Evolutionary conservation across 1,140 invertebrate species (phyloP).

Genomic region (Helicoverpa zea): DNA sequence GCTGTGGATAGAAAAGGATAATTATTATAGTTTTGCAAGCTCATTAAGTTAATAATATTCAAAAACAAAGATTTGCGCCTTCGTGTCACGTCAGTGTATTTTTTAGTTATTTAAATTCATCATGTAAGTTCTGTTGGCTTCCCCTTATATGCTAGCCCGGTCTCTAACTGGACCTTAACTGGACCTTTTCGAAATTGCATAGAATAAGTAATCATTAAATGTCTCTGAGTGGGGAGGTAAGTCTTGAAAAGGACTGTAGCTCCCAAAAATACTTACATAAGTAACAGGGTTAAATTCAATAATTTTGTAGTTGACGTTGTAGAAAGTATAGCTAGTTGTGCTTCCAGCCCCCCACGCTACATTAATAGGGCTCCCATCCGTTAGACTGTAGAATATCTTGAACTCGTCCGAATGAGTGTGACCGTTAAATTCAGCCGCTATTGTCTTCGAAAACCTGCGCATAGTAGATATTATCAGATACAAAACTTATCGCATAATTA

Average conservation of each 20-base stretch:
- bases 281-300: constrained; percentile 89
- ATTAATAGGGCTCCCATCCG: constrained; percentile 86
- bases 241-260: too few relatives aligned
- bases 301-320: constrained; percentile 94
- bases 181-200: too few relatives aligned
- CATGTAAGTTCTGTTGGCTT: too few relatives aligned
- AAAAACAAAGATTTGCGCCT: too few relatives aligned
- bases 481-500: neutral
- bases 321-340: constrained; percentile 88
- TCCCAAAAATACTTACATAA: constrained; percentile 87
- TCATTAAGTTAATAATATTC: too few relatives aligned
- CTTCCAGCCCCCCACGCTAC: constrained; percentile 94
- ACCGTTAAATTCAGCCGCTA: constrained; percentile 93
- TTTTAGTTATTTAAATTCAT: too few relatives aligned
- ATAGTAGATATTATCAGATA: neutral
- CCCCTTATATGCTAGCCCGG: too few relatives aligned
- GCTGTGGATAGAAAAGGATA: constrained; percentile 79
- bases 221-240: too few relatives aligned
- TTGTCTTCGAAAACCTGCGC: constrained; percentile 89
- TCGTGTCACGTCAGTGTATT: too few relatives aligned
- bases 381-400: constrained; percentile 88
- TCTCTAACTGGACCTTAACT: too few relatives aligned
- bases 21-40: neutral
- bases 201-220: too few relatives aligned
- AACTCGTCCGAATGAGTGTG: constrained; percentile 94